A percentile compares a stretch with the other conserved stretches of the same genome.
These are phyloP conservation scores for Himalopsyche kuldschensis DNA, from an alignment of 2,888 invertebrate genomes.

Conservation along the genomic window DNA sequence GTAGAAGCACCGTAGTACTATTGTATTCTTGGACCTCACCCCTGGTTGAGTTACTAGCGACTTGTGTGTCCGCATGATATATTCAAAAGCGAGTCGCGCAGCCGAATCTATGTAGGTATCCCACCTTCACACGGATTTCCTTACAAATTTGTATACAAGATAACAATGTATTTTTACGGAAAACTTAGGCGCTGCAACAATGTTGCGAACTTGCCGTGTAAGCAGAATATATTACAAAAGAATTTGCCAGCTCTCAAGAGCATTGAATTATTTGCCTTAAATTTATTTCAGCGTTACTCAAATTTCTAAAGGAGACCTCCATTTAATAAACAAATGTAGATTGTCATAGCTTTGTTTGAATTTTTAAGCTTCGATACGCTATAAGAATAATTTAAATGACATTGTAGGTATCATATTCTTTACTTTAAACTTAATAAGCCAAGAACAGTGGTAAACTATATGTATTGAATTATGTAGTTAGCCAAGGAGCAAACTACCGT, in stretches of 20 bases:
- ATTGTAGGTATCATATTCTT: no score
- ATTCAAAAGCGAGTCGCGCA: constrained; percentile 10
- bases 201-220: constrained; percentile 22
- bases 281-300: constrained; percentile 23
- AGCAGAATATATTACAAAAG: constrained; percentile 36
- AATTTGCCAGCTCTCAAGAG: constrained; percentile 24
- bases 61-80: constrained; percentile 5
- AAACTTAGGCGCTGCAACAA: constrained; percentile 33
- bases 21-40: not conserved
- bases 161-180: constrained; percentile 38
- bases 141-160: constrained; percentile 38
- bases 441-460: no score
- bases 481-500: no score
- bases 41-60: not conserved
- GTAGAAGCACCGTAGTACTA: not conserved
- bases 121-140: constrained; percentile 28
- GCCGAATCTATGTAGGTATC: not conserved
- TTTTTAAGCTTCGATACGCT: no score
- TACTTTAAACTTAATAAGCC: no score
- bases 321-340: not conserved
- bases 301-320: not conserved
- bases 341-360: not conserved
- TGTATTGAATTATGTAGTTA: no score
- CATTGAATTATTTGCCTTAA: constrained; percentile 31
- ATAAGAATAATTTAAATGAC: no score